Evolutionary conservation across 1,140 invertebrate species (phyloP), one percentile per base, ranked within the genome.

Genomic region (Trichomalopsis sarcophagae): DNA sequence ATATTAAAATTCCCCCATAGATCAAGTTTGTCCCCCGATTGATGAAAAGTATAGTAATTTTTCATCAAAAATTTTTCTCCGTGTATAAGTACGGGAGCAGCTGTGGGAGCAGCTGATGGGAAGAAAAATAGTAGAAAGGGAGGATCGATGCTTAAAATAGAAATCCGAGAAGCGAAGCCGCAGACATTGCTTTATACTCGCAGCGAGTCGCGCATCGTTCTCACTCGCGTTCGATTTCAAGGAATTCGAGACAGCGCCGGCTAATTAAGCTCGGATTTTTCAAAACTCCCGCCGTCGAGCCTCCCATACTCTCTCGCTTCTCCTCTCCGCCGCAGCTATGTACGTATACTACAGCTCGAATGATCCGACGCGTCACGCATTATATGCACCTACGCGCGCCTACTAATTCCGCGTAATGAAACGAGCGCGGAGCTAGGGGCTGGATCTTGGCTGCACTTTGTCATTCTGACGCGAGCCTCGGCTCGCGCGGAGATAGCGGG

Each of bases 211-310:
- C 73, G 30, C 47, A 77, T 40, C 66, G 21, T 78, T 75, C 40
- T 50, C 55, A 81, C 47, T 36, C 55, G 74, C 73, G 23, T 77
- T 82, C 84, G 71, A 85, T 85, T 82, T 71, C 84, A 62, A 78
- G 62, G 80, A 85, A 85, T 85, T 27, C 55, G 66, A 77, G 73
- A 85, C 84, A 82, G 55, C 21, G 21, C 30, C 40, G 14, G 62
- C 79, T 85, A 85, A 85, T 85, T 85, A 82, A 82, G 74, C 74
- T 77, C 17, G n/a, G 47, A 81, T 81, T 85, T 85, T 85, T 85
- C 68, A n/a, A 84, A 83, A 73, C 66, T 84, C 44, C 77, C 75
- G 36, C 11, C 11, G 27, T 23, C 76, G 27, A n/a, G 21, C n/a
- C 13, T 11, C 14, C 62, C 23, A 14, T 78, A 23, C 55, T 14